A percentile compares a stretch with the other conserved stretches of the same genome.
phyloP scores from a whole-genome alignment of 2,888 invertebrate genomes.

The Cephus nigrinus region DNA sequence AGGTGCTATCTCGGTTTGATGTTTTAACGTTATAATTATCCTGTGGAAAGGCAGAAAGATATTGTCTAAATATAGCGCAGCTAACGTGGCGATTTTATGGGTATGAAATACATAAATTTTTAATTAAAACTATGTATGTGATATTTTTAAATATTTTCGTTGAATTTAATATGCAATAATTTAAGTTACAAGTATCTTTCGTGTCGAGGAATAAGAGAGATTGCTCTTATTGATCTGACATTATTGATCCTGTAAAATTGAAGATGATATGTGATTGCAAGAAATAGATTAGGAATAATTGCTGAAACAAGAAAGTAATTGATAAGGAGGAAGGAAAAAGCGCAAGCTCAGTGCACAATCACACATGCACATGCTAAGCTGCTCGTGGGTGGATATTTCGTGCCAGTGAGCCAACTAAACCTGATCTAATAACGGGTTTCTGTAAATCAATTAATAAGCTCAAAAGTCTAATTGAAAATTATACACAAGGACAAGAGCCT shows the following conservation, averaged over 20 bases:
- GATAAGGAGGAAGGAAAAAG: conserved; percentile 26
- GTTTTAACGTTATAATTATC: neutral
- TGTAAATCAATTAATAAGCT: neutral
- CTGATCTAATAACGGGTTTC: neutral
- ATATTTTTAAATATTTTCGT: neutral
- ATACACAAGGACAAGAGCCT: neutral
- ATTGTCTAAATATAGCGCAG: neutral
- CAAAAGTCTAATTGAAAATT: neutral
- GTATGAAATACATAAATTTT: neutral
- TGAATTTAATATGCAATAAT: neutral
- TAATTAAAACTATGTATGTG: neutral
- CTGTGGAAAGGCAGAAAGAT: neutral
- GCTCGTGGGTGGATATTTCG: conserved; percentile 25
- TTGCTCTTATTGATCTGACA: neutral
- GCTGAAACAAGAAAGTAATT: conserved; percentile 7
- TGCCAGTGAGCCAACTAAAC: conserved; percentile 14
- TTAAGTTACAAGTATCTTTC: neutral
- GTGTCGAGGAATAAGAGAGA: neutral
- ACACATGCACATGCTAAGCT: conserved; percentile 51
- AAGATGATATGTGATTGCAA: neutral
- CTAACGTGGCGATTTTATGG: neutral
- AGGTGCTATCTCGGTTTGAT: neutral
- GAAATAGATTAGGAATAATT: conserved; percentile 7
- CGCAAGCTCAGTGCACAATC: conserved; percentile 32
- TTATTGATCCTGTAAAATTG: neutral